Conservation (phyloP, 2,888 invertebrate genomes). For the Thymelicus lineola region DNA sequence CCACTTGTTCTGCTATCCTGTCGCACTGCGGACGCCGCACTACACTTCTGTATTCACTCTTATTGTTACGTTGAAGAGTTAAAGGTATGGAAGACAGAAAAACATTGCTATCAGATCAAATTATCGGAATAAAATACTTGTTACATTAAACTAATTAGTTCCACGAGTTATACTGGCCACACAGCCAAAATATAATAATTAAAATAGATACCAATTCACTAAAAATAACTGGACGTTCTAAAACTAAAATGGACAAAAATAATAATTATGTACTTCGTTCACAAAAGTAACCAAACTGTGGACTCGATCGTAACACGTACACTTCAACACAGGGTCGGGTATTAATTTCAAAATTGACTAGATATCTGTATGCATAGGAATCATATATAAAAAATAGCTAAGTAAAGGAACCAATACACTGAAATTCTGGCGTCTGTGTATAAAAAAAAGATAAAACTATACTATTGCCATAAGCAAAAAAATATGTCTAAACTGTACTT, state of each 20-base stretch:
- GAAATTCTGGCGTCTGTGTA: conserved; percentile 76
- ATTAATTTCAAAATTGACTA: conserved; percentile 85
- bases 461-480: conserved; percentile 75
- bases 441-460: conserved; percentile 67
- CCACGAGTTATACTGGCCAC: conserved; percentile 70
- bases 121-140: conserved; percentile 59
- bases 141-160: conserved; percentile 59
- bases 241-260: conserved; percentile 78
- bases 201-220: conserved; percentile 71
- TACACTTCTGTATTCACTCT: conserved; percentile 50
- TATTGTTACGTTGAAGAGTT: conserved; percentile 57
- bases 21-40: conserved; percentile 9
- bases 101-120: conserved; percentile 81
- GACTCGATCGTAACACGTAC: conserved; percentile 64
- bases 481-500: conserved; percentile 75
- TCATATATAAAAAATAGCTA: conserved; percentile 78
- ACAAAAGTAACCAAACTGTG: conserved; percentile 67
- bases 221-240: conserved; percentile 61
- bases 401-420: conserved; percentile 83
- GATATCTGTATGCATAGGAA: conserved; percentile 85
- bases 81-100: conserved; percentile 81
- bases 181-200: conserved; percentile 67
- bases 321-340: conserved; percentile 70
- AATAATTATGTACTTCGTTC: conserved; percentile 71
- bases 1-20: conserved; percentile 48